Percentiles rank a stretch among this genome's conserved stretches.
These are phyloP conservation scores for Brachyhypopomus gauderio DNA, from an alignment of 2,113 vertebrate genomes.

Conservation along the genomic window DNA sequence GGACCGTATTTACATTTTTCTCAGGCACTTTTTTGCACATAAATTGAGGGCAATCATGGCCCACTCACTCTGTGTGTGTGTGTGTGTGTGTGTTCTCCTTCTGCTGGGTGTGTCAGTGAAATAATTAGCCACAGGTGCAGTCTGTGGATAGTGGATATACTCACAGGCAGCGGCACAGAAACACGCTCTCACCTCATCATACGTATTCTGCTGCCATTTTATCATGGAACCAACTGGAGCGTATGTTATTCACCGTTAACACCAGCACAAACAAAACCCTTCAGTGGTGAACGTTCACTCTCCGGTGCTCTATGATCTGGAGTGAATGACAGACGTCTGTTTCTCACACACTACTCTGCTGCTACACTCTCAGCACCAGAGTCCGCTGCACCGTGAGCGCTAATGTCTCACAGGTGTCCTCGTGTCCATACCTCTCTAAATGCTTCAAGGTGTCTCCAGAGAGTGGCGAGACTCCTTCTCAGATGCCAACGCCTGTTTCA, in stretches of 20 bases:
- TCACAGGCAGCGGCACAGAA: slow-evolving; percentile 6
- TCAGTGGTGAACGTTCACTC: no score
- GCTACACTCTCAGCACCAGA: not conserved
- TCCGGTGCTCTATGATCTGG: not conserved
- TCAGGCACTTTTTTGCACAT: slow-evolving; percentile 3
- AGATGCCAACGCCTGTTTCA: slow-evolving; percentile 27
- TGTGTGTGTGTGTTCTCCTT: slow-evolving; percentile 13
- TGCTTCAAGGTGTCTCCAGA: slow-evolving; percentile 82
- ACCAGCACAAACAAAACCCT: not conserved
- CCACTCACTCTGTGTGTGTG: slow-evolving; percentile 8
- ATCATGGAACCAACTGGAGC: not conserved
- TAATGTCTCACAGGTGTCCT: slow-evolving; percentile 82
- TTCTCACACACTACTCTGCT: not conserved
- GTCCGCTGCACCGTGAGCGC: slow-evolving; percentile 41
- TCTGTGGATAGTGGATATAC: not conserved
- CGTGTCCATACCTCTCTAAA: slow-evolving; percentile 67
- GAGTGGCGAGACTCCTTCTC: slow-evolving; percentile 22
- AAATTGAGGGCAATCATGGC: slow-evolving; percentile 14
- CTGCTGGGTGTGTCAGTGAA: slow-evolving; percentile 24
- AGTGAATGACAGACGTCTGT: not conserved
- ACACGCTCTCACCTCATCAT: not conserved
- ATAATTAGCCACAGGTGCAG: slow-evolving; percentile 41
- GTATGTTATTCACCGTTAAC: not conserved
- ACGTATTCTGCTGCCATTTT: not conserved
- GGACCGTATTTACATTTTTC: not conserved